phyloP scores from a whole-genome alignment of 2,797 vertebrate genomes.

The Anabas testudineus region DNA sequence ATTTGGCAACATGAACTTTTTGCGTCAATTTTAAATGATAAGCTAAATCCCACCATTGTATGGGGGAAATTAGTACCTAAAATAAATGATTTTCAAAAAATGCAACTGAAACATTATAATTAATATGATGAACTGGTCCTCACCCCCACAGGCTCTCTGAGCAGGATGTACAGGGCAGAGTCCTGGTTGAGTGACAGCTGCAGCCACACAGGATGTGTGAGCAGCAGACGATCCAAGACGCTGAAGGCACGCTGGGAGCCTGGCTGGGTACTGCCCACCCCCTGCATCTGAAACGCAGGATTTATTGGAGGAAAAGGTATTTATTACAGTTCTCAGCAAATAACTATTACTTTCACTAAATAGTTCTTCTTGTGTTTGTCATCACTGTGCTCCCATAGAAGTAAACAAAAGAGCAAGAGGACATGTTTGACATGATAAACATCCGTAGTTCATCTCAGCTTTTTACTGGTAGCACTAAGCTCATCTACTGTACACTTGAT shows the following conservation, averaged over 20 bases:
- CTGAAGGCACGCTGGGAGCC: conserved; percentile 82
- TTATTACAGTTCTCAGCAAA: too few relatives aligned
- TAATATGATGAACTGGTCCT: conserved; percentile 46
- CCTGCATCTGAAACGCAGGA: conserved; percentile 80
- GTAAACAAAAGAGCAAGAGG: too few relatives aligned
- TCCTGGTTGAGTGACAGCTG: conserved; percentile 90
- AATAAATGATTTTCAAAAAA: background rate
- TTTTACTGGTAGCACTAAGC: too few relatives aligned
- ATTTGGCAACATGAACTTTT: background rate
- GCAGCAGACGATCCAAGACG: conserved; percentile 89
- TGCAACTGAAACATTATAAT: background rate
- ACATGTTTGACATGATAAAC: too few relatives aligned
- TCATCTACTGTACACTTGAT: too few relatives aligned
- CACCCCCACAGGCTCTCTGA: conserved; percentile 91
- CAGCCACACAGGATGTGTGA: conserved; percentile 91
- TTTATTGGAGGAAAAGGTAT: background rate
- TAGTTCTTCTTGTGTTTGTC: too few relatives aligned
- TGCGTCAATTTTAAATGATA: background rate
- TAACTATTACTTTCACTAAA: too few relatives aligned
- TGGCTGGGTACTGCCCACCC: conserved; percentile 70
- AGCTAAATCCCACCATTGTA: background rate
- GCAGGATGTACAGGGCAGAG: conserved; percentile 88
- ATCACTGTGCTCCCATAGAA: too few relatives aligned
- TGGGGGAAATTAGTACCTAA: too few relatives aligned
- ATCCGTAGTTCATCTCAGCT: too few relatives aligned